Evolutionary conservation across 2,888 invertebrate genomes (phyloP).

Genomic region (Tryphoninae sp.): DNA sequence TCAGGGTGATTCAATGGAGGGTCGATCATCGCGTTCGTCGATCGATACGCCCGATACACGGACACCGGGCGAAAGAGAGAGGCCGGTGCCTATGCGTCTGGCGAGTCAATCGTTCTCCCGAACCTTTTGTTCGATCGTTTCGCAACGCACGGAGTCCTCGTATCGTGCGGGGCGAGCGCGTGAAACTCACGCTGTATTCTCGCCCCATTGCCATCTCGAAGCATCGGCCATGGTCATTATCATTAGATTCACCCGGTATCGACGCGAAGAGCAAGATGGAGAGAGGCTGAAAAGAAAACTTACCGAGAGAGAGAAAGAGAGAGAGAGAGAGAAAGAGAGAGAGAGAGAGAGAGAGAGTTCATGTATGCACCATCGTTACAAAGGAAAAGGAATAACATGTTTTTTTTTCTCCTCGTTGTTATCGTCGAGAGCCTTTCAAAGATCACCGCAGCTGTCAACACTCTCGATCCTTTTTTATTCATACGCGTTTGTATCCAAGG

Average conservation of each 20-base stretch:
- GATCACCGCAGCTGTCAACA: too few relatives aligned
- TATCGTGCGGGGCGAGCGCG: conserved; percentile 40
- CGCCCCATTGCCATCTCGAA: conserved; percentile 40
- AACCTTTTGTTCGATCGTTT: conserved; percentile 57
- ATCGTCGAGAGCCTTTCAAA: too few relatives aligned
- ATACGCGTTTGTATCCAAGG: too few relatives aligned
- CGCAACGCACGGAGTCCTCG: conserved; percentile 42
- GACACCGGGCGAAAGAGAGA: conserved; percentile 16
- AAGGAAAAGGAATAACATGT: neutral
- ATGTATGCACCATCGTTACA: conserved; percentile 6
- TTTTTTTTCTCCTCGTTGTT: too few relatives aligned
- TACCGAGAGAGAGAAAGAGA: neutral
- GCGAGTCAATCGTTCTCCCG: conserved; percentile 53
- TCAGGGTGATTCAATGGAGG: conserved; percentile 56
- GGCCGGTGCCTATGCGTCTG: conserved; percentile 25
- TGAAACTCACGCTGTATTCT: conserved; percentile 43
- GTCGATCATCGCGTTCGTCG: conserved; percentile 56
- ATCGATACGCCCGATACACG: conserved; percentile 54
- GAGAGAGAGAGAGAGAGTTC: neutral
- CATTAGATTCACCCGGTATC: conserved; percentile 50
- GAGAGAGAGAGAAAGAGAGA: neutral
- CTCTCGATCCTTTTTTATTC: too few relatives aligned
- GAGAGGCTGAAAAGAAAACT: neutral
- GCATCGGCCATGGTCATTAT: conserved; percentile 53
- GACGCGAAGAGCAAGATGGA: neutral